Evolutionary conservation across 1,140 invertebrate species (phyloP), one percentile per base, ranked within the genome.

Genomic region (Drosophila mayri): DNA sequence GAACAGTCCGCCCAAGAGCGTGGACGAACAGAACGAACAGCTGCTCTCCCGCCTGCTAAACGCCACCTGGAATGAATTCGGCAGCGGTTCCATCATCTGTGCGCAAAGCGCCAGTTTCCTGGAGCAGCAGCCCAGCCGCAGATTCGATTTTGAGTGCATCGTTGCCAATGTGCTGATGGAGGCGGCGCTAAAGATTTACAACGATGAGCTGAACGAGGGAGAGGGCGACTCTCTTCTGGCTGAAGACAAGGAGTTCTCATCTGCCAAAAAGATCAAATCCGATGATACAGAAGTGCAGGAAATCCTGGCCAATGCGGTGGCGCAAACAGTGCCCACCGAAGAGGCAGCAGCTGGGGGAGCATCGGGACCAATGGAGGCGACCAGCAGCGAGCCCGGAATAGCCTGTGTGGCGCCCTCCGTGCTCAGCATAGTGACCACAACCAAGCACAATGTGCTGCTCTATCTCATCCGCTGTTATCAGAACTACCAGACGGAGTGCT

Each of bases 81-180:
- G 92, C 4, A 94, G 94, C 50, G 93, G 93, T 16, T 88, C 90
- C 50, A 93, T 96, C 76, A 95, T 94, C 81, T 91, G 96, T 46
- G 94, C 94, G 11, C 93, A 95, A 52, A 94, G 94, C 28, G 93
- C 94, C 7, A 93, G 93, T 46, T 92, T 92, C 37, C 52, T 94
- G 30, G 91, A 92, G 35, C 76, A 81, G 22, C 82, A 84, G 75
- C 83, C 86, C 2, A 75, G 74, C 32, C 79, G 79, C 22, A 63
- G 92, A 46, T 78, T 87, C 43, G 83, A 94, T 84, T 92, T 93
- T 37, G 81, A 93, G 25, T 83, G 83, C 44, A 91, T 90, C 93
- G 95, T 92, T 64, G 95, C 59, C 81, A 94, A 95, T 79, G 94
- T 94, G 40, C 74, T 96, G 16, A 95, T 96, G 93, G 96, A 96